These are phyloP conservation scores for Ophioninae sp. DNA, from an alignment of 2,888 invertebrate genomes.

Conservation along the genomic window DNA sequence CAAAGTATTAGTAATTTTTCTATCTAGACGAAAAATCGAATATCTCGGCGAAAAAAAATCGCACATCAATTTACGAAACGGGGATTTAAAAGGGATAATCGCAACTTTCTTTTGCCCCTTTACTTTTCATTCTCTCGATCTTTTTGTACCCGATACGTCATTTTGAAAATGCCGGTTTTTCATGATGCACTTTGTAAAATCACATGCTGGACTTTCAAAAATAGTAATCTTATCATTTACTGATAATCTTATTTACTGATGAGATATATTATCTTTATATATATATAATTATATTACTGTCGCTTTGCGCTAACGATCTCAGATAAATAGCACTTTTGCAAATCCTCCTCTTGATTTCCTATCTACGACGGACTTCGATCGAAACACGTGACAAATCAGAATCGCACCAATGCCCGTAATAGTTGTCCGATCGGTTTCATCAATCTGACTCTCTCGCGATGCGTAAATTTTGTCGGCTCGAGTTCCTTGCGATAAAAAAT, in stretches of 20 bases:
- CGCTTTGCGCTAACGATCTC: neutral
- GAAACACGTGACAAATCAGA: neutral
- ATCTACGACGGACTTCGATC: neutral
- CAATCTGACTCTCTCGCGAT: neutral
- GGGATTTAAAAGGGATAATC: too few relatives aligned
- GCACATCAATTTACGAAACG: too few relatives aligned
- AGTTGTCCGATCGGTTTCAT: neutral
- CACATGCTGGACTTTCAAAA: too few relatives aligned
- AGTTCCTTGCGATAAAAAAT: neutral
- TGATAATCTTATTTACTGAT: neutral
- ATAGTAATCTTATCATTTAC: too few relatives aligned
- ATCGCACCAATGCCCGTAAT: neutral
- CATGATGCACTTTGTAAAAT: too few relatives aligned
- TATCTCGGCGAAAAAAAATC: too few relatives aligned
- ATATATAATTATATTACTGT: neutral
- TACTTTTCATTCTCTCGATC: too few relatives aligned
- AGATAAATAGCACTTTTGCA: neutral
- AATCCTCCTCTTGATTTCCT: neutral
- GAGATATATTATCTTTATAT: neutral
- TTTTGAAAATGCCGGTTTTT: too few relatives aligned
- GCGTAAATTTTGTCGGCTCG: neutral
- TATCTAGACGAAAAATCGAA: too few relatives aligned
- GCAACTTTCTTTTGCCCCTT: too few relatives aligned
- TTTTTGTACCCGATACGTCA: too few relatives aligned
- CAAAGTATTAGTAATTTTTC: too few relatives aligned